phyloP scores from a whole-genome alignment of 2,888 invertebrate species.

The Gastracanthus pulcherrimus region DNA sequence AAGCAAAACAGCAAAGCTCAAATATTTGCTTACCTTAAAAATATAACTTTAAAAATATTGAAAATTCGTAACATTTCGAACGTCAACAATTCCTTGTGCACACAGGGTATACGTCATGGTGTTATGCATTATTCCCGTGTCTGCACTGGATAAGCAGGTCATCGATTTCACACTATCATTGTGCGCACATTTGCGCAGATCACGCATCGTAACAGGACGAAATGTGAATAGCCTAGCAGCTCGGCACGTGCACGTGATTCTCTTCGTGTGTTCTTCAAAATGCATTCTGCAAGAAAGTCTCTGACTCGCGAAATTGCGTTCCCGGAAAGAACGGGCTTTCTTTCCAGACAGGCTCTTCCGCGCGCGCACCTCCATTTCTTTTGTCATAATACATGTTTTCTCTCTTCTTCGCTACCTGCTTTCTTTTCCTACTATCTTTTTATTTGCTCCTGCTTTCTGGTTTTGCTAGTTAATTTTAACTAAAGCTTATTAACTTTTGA shows the following conservation, averaged over 20 bases:
- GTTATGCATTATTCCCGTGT: background rate
- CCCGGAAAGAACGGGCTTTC: background rate
- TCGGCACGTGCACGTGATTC: background rate
- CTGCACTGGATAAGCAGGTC: constrained; percentile 6
- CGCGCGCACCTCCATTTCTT: constrained; percentile 7
- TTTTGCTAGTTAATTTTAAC: background rate
- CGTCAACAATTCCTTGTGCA: too few relatives aligned
- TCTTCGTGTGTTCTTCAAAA: constrained; percentile 22
- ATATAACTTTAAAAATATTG: too few relatives aligned
- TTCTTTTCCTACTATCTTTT: background rate
- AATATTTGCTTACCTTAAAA: too few relatives aligned
- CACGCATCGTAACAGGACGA: constrained; percentile 9
- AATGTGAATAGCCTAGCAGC: background rate
- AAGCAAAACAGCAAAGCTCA: too few relatives aligned
- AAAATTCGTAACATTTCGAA: too few relatives aligned
- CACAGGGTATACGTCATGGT: too few relatives aligned
- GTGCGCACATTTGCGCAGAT: background rate
- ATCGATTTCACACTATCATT: constrained; percentile 36
- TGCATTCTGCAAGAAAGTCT: constrained; percentile 18
- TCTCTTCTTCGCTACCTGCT: background rate
- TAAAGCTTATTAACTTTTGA: background rate
- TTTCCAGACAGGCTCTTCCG: background rate
- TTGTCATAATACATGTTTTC: constrained; percentile 5
- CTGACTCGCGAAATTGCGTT: constrained; percentile 30
- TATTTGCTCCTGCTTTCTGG: background rate